Conservation (phyloP, 1,140 invertebrate genomes). For the Ceratina australensis region DNA sequence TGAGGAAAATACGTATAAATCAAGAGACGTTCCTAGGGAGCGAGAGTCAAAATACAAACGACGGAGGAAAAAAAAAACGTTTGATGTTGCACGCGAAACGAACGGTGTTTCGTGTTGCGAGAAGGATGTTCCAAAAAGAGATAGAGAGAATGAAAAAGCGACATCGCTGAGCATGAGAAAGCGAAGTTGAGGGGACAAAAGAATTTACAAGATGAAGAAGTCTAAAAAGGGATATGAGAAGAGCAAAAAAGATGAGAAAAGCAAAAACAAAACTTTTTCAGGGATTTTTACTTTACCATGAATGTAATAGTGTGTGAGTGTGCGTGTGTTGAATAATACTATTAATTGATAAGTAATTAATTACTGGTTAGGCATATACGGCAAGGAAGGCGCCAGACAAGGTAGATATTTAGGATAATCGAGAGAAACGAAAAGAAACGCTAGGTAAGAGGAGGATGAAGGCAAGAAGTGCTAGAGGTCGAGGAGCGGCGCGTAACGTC, state of each 20-base stretch:
- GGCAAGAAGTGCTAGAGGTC: not conserved
- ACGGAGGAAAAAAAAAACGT: not conserved
- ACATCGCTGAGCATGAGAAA: conserved; percentile 31
- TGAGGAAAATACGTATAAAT: not conserved
- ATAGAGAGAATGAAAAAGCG: conserved; percentile 47
- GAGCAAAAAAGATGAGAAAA: conserved; percentile 37
- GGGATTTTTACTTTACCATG: conserved; percentile 77
- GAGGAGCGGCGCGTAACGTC: not conserved
- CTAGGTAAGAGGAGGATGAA: conserved; percentile 23
- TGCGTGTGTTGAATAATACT: conserved; percentile 76
- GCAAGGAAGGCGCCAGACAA: conserved; percentile 54
- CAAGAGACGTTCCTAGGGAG: not conserved
- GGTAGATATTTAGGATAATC: conserved; percentile 53
- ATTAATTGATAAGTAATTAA: conserved; percentile 77
- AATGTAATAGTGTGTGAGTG: conserved; percentile 77
- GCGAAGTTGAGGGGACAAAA: not conserved
- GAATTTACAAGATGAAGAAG: not conserved
- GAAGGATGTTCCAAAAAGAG: conserved; percentile 33
- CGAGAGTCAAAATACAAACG: not conserved
- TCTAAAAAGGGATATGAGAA: conserved; percentile 25
- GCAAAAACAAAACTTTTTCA: conserved; percentile 71
- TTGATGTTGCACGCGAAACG: conserved; percentile 17
- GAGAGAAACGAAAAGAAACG: conserved; percentile 30
- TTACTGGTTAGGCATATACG: conserved; percentile 67
- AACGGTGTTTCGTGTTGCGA: conserved; percentile 44